Evolutionary conservation across 2,797 vertebrate genomes (phyloP).

Genomic region (Gastrophryne carolinensis): DNA sequence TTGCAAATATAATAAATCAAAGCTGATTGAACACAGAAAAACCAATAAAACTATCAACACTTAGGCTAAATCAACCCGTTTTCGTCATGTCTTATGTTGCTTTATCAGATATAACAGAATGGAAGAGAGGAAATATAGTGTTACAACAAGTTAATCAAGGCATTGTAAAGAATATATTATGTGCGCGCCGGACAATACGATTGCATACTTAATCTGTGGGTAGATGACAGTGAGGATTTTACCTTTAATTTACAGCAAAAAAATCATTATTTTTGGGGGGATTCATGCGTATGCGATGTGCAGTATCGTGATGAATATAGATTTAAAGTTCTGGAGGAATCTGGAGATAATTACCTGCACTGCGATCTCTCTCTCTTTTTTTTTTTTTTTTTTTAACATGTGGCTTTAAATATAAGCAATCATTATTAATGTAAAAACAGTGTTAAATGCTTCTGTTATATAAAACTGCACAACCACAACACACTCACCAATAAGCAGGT

Average conservation of each 20-base stretch:
- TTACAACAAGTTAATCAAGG: slow-evolving; percentile 45
- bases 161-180: slow-evolving; percentile 20
- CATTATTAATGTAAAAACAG: neutral
- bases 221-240: neutral
- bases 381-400: neutral
- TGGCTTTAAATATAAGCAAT: neutral
- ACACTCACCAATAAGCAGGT: neutral
- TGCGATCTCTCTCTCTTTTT: no score
- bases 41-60: slow-evolving; percentile 54
- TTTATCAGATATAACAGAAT: slow-evolving; percentile 34
- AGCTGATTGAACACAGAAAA: slow-evolving; percentile 44
- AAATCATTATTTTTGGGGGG: neutral
- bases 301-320: neutral
- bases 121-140: slow-evolving; percentile 40
- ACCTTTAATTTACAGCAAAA: slow-evolving; percentile 2
- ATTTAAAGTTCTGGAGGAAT: neutral
- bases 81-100: slow-evolving; percentile 38
- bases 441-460: neutral
- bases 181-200: neutral
- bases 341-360: neutral
- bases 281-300: neutral
- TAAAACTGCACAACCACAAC: neutral
- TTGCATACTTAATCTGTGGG: neutral
- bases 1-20: slow-evolving; percentile 37
- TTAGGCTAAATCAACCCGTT: slow-evolving; percentile 20